phyloP scores from a whole-genome alignment of 2,888 invertebrate species.

The Gari tellinella region DNA sequence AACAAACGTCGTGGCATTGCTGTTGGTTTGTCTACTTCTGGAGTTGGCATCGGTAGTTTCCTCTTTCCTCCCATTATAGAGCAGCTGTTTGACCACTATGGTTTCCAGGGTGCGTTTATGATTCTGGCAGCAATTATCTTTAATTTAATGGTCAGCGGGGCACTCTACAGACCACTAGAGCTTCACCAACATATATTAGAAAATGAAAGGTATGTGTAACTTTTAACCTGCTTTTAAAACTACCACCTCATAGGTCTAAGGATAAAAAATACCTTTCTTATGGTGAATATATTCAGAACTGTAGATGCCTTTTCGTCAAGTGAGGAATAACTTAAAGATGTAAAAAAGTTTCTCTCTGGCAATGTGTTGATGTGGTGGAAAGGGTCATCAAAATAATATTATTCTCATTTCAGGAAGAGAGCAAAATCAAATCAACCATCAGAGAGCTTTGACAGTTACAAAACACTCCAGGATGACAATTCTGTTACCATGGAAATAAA shows the following conservation, averaged over 20 bases:
- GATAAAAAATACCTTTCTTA: not conserved
- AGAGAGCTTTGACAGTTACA: not conserved
- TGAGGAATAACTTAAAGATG: too few relatives aligned
- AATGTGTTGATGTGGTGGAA: too few relatives aligned
- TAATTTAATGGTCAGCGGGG: slow-evolving; percentile 66
- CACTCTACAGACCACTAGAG: slow-evolving; percentile 68
- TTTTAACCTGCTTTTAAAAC: too few relatives aligned
- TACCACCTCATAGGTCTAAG: not conserved
- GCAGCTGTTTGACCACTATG: slow-evolving; percentile 63
- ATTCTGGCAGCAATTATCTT: slow-evolving; percentile 64
- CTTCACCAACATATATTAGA: slow-evolving; percentile 33
- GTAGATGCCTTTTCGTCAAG: too few relatives aligned
- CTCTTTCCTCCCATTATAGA: slow-evolving; percentile 68
- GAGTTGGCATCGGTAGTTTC: slow-evolving; percentile 75
- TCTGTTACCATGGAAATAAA: not conserved
- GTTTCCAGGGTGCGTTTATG: slow-evolving; percentile 68
- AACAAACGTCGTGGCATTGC: slow-evolving; percentile 71
- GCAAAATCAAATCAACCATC: not conserved
- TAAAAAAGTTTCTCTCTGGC: too few relatives aligned
- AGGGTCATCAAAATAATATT: not conserved
- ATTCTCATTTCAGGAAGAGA: slow-evolving; percentile 3
- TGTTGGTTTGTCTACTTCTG: slow-evolving; percentile 70
- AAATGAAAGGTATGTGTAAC: slow-evolving; percentile 44
- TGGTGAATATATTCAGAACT: not conserved
- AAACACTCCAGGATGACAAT: not conserved